Evolutionary conservation across 37 sponge, comb jelly and placozoan species (phyloP), one percentile per base, ranked within the genome.

Genomic region (Ianthella basta): DNA sequence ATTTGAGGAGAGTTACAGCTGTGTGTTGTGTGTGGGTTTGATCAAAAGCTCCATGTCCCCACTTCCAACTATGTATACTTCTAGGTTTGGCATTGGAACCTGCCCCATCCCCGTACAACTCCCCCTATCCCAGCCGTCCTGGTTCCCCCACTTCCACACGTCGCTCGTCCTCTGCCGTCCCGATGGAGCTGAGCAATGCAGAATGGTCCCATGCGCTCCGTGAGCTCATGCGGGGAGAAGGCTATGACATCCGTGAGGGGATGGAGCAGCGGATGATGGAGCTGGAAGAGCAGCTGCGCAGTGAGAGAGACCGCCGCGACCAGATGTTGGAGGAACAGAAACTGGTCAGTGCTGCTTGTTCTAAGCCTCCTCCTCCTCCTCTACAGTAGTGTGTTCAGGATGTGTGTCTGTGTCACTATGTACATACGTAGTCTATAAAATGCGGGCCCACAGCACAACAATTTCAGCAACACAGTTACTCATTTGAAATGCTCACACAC

Each of bases 151-250:
- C 30, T 4, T 53, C 36, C 56, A 4, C 29, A 23, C 33, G 35
- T 29, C 33, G 60, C 13, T 12, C 25, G 33, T 60, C 60, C 60
- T 77, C 79, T 21, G 80, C 30, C 55, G 25, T 54, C 24, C 18
- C 81, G 5, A 55, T 80, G 81, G 81, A 57, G 33, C 81, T 80
- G 55, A 65, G 21, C 37, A 59, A 41, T n/a, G 86, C 40, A 25
- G 97, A 96, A 79, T 96, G 97, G 97, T 90, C 89, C 1, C 94
- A 81, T 83, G 97, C 97, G 32, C 89, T 86, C 36, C 86, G 67
- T 53, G 97, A 96, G 80, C 81, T 96, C 56, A 84, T 93, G 37
- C 70, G 86, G 77, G 81, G 85, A 0, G 89, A 93, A 61, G 97
- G 97, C 54, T 88, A 85, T 10, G 83, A 91, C 85, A 89, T 93